Evolutionary conservation across 2,888 invertebrate genomes (phyloP).

Genomic region (Arrhopalites spinosus): DNA sequence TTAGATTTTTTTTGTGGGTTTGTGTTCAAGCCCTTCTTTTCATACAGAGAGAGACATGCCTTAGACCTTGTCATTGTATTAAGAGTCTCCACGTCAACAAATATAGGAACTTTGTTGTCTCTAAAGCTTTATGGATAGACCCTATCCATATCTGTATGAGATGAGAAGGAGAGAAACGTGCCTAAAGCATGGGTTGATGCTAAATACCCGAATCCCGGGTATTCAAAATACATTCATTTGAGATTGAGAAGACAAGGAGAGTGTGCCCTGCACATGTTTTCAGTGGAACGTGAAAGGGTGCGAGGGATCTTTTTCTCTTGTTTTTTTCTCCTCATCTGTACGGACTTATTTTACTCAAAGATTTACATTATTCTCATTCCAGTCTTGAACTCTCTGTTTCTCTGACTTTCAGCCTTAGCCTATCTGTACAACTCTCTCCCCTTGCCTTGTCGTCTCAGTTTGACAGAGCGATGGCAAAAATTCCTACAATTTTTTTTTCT

Average conservation of each 20-base stretch:
- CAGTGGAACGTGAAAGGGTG: conserved; percentile 17
- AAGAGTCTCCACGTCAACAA: too few relatives aligned
- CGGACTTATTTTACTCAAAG: background rate
- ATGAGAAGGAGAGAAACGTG: conserved; percentile 10
- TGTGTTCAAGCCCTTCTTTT: too few relatives aligned
- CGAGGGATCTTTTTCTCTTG: background rate
- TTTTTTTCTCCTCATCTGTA: background rate
- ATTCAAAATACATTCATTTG: conserved; percentile 21
- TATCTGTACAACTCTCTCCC: background rate
- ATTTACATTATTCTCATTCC: background rate
- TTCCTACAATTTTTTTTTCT: background rate
- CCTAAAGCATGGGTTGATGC: conserved; percentile 16
- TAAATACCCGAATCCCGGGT: conserved; percentile 29
- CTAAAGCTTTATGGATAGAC: too few relatives aligned
- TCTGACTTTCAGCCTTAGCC: background rate
- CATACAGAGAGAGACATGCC: too few relatives aligned
- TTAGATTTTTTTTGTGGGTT: too few relatives aligned
- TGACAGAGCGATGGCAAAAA: background rate
- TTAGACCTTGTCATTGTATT: too few relatives aligned
- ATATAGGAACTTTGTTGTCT: too few relatives aligned
- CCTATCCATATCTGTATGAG: too few relatives aligned
- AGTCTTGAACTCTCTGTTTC: background rate
- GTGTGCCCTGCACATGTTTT: conserved; percentile 30
- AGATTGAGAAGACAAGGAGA: conserved; percentile 7
- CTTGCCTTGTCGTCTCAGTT: background rate